phyloP scores from a whole-genome alignment of 23 tunicate genomes.

The Ascidia mentula region DNA sequence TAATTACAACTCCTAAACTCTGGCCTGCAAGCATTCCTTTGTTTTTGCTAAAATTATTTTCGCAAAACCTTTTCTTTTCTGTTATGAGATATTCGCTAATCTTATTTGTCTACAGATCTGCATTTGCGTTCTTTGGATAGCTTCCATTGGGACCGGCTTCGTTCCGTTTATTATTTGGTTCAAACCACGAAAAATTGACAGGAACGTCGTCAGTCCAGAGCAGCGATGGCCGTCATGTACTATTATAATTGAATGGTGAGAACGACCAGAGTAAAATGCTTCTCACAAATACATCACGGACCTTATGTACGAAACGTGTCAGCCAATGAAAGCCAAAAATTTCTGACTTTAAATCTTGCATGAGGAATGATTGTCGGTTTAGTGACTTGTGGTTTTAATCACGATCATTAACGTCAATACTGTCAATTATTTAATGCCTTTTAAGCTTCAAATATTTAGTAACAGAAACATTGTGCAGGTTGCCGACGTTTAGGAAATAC shows the following conservation, averaged over 20 bases:
- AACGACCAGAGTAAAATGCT: too few species aligned
- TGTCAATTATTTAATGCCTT: too few species aligned
- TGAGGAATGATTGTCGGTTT: too few species aligned
- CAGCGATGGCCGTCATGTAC: neutral
- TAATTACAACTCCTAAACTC: too few species aligned
- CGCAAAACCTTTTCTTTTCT: neutral
- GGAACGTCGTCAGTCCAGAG: neutral
- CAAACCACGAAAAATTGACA: neutral
- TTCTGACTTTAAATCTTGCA: too few species aligned
- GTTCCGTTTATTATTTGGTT: neutral
- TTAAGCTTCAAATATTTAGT: too few species aligned
- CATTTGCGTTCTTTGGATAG: neutral
- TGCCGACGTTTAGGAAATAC: conserved; percentile 16
- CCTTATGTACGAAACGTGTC: too few species aligned
- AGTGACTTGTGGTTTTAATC: too few species aligned
- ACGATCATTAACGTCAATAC: too few species aligned
- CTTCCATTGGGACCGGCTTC: neutral
- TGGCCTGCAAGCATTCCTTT: too few species aligned
- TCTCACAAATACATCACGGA: too few species aligned
- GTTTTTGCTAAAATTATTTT: neutral
- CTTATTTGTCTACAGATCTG: neutral
- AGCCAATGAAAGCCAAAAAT: too few species aligned
- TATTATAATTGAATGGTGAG: neutral
- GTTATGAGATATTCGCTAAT: neutral
- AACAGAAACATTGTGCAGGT: conserved; percentile 14